phyloP scores from a whole-genome alignment of 2,797 vertebrate species.

The Otus scops region DNA sequence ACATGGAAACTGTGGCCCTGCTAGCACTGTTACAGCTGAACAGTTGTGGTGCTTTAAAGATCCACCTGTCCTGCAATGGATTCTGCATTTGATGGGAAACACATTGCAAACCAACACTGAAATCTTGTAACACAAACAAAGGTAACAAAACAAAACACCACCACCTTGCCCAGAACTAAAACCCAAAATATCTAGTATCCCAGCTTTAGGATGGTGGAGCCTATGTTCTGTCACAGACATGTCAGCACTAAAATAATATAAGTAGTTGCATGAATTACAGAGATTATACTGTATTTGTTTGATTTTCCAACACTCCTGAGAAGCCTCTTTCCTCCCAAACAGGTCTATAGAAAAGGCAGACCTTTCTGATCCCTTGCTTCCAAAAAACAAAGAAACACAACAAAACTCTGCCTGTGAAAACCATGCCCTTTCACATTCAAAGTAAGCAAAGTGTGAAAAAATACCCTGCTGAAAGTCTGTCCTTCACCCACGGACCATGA shows the following conservation, averaged over 20 bases:
- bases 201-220: neutral
- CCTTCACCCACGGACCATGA: accelerated
- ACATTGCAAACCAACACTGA: neutral
- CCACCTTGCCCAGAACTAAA: neutral
- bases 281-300: neutral
- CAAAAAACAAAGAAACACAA: neutral
- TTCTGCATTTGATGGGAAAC: neutral
- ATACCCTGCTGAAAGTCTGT: neutral
- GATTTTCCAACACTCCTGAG: neutral
- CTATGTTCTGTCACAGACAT: neutral
- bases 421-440: accelerated
- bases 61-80: neutral
- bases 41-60: neutral
- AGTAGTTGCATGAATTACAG: neutral
- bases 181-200: accelerated
- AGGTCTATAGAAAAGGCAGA: neutral
- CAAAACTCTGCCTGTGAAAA: neutral
- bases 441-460: neutral
- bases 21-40: neutral
- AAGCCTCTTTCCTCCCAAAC: neutral
- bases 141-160: neutral
- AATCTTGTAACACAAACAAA: neutral
- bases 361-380: neutral
- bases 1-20: neutral
- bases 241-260: neutral